Evolutionary conservation across 1,140 invertebrate species (phyloP).

Genomic region (Leptinotarsa lineolata): DNA sequence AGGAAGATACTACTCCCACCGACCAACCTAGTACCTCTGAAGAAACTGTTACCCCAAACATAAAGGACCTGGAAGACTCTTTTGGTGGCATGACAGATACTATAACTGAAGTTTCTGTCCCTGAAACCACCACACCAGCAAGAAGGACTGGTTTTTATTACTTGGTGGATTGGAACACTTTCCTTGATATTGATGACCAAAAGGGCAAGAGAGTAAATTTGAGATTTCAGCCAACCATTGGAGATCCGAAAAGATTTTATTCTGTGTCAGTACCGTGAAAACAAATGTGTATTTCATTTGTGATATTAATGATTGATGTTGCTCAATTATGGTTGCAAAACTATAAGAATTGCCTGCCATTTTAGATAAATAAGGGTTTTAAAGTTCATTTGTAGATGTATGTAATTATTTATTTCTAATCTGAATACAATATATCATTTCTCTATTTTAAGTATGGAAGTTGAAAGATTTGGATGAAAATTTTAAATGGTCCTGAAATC

Average conservation of each 20-base stretch:
- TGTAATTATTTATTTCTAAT: no score
- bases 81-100: constrained; percentile 69
- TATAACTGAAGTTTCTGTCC: constrained; percentile 50
- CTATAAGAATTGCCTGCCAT: no score
- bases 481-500: no score
- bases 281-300: neutral
- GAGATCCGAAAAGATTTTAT: constrained; percentile 75
- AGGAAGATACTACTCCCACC: constrained; percentile 40
- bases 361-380: no score
- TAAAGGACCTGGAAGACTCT: constrained; percentile 74
- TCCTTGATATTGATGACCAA: constrained; percentile 79
- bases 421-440: no score
- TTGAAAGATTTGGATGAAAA: no score
- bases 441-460: no score
- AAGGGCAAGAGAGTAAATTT: constrained; percentile 75
- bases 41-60: constrained; percentile 56
- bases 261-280: constrained; percentile 59
- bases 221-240: constrained; percentile 76
- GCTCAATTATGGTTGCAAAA: neutral
- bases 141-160: constrained; percentile 79
- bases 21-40: constrained; percentile 42
- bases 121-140: constrained; percentile 60
- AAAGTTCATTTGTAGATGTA: no score
- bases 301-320: neutral
- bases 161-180: constrained; percentile 82